Percentiles rank a stretch among this genome's conserved stretches.
These are phyloP conservation scores for Dione vanillae DNA, from an alignment of 2,888 invertebrate genomes.

Conservation along the genomic window DNA sequence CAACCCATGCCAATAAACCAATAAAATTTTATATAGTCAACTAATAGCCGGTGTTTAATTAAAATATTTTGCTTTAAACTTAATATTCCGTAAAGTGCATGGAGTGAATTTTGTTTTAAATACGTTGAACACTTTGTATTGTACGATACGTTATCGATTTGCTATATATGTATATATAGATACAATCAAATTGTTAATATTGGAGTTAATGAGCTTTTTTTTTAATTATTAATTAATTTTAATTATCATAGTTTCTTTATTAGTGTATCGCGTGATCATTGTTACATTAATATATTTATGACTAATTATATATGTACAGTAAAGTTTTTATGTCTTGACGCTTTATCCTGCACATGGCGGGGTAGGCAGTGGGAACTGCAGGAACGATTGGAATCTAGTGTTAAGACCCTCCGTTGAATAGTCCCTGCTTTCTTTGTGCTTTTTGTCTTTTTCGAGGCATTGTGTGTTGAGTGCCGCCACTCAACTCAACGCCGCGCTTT, in stretches of 20 bases:
- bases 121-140: constrained; percentile 1
- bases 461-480: no score
- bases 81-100: constrained; percentile 41
- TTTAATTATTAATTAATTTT: constrained; percentile 12
- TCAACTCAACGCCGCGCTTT: no score
- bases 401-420: no score
- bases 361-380: no score
- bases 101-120: constrained; percentile 23
- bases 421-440: no score
- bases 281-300: background rate
- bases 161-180: no score
- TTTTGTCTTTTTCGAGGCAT: no score
- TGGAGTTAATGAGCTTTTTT: constrained; percentile 22
- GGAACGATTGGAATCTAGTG: no score
- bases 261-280: background rate
- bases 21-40: constrained; percentile 46
- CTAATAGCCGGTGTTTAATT: constrained; percentile 47
- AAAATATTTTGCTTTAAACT: constrained; percentile 47
- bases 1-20: constrained; percentile 42
- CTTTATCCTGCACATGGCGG: no score
- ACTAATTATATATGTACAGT: background rate
- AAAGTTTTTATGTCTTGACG: no score
- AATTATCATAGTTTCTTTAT: constrained; percentile 4
- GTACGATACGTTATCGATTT: constrained; percentile 30
- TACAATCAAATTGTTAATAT: background rate